phyloP scores from a whole-genome alignment of 2,888 invertebrate species.

The Camponotus fellah region DNA sequence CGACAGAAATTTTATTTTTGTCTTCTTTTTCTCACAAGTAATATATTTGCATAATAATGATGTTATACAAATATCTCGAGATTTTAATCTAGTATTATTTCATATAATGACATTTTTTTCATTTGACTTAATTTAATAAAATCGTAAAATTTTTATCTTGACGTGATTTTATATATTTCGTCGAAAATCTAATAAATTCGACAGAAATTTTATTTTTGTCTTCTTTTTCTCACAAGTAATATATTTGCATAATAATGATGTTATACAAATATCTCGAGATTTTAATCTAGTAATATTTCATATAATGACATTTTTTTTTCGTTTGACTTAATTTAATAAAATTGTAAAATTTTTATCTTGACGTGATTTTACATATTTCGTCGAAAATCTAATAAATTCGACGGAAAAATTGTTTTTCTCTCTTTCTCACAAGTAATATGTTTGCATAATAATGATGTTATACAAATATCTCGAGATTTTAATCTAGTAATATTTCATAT shows the following conservation, averaged over 20 bases:
- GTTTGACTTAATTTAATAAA: background rate
- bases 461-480: background rate
- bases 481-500: background rate
- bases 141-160: background rate
- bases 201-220: background rate
- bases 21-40: background rate
- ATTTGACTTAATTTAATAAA: background rate
- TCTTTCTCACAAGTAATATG: background rate
- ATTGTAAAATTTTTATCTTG: background rate
- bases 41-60: background rate
- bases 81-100: conserved; percentile 7
- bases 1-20: background rate
- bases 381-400: background rate
- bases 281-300: background rate
- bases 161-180: background rate
- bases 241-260: background rate
- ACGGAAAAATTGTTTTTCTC: no score
- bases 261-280: background rate
- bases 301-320: background rate
- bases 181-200: background rate
- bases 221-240: background rate
- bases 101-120: background rate
- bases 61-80: no score
- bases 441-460: background rate
- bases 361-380: background rate